Evolutionary conservation across 2,797 vertebrate genomes (phyloP).

Genomic region (Psittacula echo): DNA sequence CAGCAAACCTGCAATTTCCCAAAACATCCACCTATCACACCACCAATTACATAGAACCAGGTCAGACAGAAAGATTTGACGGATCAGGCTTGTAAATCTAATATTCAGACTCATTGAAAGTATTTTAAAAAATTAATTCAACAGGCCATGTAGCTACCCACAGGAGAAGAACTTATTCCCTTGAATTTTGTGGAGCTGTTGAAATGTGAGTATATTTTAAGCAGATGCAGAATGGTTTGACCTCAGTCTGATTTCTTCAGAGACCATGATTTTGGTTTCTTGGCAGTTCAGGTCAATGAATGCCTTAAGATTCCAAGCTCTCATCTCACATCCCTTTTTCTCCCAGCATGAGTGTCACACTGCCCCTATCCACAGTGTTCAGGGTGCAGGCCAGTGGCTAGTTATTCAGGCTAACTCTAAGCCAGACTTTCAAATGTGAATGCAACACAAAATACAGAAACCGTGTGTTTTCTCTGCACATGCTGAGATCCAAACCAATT

Average conservation of each 20-base stretch:
- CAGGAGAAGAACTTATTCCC: background rate
- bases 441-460: background rate
- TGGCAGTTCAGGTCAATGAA: background rate
- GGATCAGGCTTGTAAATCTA: background rate
- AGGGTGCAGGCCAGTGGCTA: background rate
- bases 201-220: background rate
- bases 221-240: background rate
- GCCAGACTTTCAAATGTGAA: background rate
- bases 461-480: background rate
- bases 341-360: accelerated
- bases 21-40: background rate
- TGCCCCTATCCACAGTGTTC: background rate
- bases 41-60: background rate
- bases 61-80: background rate
- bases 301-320: background rate
- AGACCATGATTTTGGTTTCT: background rate
- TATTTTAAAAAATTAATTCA: background rate
- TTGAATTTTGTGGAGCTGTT: background rate
- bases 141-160: background rate
- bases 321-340: background rate
- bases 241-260: background rate
- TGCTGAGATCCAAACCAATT: background rate
- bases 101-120: background rate
- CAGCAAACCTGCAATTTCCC: background rate
- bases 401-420: background rate